Conservation (phyloP, 2,888 invertebrate genomes). For the Pilophorus perplexus region DNA sequence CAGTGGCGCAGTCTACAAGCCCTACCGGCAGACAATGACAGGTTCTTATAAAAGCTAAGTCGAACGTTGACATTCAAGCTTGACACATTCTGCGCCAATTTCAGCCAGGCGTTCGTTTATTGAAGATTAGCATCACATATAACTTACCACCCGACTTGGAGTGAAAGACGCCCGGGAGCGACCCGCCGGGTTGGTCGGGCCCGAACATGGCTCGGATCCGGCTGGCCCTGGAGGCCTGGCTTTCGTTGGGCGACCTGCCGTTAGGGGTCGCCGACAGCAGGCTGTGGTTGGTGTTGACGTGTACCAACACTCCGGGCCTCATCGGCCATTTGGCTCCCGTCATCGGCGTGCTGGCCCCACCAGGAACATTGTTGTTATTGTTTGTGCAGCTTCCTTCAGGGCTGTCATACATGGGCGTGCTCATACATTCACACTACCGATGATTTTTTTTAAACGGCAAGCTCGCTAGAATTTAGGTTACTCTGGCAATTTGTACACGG, state of each 20-base stretch:
- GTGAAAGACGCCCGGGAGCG: conserved; percentile 55
- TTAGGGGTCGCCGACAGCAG: conserved; percentile 46
- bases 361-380: conserved; percentile 44
- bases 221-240: conserved; percentile 50
- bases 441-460: conserved; percentile 11
- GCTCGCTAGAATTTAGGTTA: conserved; percentile 23
- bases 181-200: conserved; percentile 48
- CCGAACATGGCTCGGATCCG: conserved; percentile 51
- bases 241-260: conserved; percentile 48
- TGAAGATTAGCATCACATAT: no score
- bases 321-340: conserved; percentile 67
- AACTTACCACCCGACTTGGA: conserved; percentile 56
- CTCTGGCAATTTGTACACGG: no score
- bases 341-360: conserved; percentile 40
- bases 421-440: conserved; percentile 35
- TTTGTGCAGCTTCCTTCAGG: conserved; percentile 45
- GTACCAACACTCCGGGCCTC: conserved; percentile 83
- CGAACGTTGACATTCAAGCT: no score
- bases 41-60: no score
- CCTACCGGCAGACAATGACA: no score
- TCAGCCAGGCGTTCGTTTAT: no score
- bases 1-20: no score
- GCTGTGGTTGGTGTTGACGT: conserved; percentile 67
- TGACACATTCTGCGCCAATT: no score
- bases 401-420: conserved; percentile 41